A percentile compares a stretch with the other conserved stretches of the same genome.
These are phyloP conservation scores for Drosophila lacicola DNA, from an alignment of 2,888 invertebrate genomes.

Conservation along the genomic window DNA sequence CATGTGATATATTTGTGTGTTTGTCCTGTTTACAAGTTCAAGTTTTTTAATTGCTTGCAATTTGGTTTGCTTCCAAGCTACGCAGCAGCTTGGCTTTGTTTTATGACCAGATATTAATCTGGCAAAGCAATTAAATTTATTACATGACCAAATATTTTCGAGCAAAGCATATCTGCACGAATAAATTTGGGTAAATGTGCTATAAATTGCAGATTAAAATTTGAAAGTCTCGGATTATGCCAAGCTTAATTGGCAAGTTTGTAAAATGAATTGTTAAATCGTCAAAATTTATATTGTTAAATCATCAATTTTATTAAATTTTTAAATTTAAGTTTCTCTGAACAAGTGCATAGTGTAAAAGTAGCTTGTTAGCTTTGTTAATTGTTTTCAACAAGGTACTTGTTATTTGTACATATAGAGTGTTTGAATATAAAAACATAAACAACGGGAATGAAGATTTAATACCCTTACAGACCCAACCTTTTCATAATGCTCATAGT, in stretches of 20 bases:
- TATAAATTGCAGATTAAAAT: conserved; percentile 24
- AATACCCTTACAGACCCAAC: too few relatives aligned
- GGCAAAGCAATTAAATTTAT: conserved; percentile 57
- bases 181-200: conserved; percentile 35
- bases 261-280: not conserved
- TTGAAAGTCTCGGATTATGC: conserved; percentile 9
- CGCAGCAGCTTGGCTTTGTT: conserved; percentile 39
- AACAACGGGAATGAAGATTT: too few relatives aligned
- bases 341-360: too few relatives aligned
- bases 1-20: not conserved
- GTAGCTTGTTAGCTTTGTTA: too few relatives aligned
- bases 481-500: too few relatives aligned
- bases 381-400: too few relatives aligned
- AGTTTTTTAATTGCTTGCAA: conserved; percentile 48
- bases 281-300: not conserved
- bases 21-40: conserved; percentile 1
- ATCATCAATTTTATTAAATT: too few relatives aligned
- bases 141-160: conserved; percentile 20
- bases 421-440: too few relatives aligned
- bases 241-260: conserved; percentile 2
- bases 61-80: conserved; percentile 24
- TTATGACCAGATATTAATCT: conserved; percentile 51
- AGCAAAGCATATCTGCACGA: conserved; percentile 15
- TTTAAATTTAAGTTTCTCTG: too few relatives aligned
- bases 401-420: too few relatives aligned